Base-by-base conservation (phyloP, 2,888 invertebrate species). In the Tupiocoris notatus region DNA sequence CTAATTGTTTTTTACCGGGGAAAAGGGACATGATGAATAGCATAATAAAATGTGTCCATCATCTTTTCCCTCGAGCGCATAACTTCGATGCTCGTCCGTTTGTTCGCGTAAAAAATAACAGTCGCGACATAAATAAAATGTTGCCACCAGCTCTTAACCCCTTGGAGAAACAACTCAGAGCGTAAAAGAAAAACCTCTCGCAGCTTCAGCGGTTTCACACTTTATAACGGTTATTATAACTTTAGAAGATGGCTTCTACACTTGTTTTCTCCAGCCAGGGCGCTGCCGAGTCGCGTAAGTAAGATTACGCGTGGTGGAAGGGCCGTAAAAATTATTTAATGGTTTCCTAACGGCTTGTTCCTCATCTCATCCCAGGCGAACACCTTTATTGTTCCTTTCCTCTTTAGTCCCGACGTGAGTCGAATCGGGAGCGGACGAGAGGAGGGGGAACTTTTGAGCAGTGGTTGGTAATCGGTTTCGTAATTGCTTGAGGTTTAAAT, bases 121-220 rank as follows among this genome's bases (percentile, higher is more conserved):
- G 39, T 39, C 6, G 39, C 39, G 12, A 39, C 39, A 39, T 39
- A 39, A 39, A 39, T 39, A 39, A 39, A 39, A 39, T 39, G 39
- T 12, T 12, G 12, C 39, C 39, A 39, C 39, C 39, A 12, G 39
- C 39, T 39, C 12, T 39, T 39, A 39, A 39, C 39, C 39, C 39
- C 39, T 39, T 39, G 39, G 12, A 39, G 39, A 39, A 39, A 39
- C 39, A 39, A 7, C n/a, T n/a, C n/a, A n/a, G n/a, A n/a, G n/a
- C n/a, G n/a, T n/a, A n/a, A 12, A 39, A 12, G 39, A 12, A 39
- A 39, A 39, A 3, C 39, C 39, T 3, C 39, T 39, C 39, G 39
- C 39, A 39, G 65, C 65, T 65, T 65, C 65, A n/a, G 24, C 39
- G 25, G 65, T 65, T 65, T 39, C 25, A 65, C 65, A 65, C 65